Conservation (phyloP, 2,888 invertebrate species). For the Campoplex capitator region DNA sequence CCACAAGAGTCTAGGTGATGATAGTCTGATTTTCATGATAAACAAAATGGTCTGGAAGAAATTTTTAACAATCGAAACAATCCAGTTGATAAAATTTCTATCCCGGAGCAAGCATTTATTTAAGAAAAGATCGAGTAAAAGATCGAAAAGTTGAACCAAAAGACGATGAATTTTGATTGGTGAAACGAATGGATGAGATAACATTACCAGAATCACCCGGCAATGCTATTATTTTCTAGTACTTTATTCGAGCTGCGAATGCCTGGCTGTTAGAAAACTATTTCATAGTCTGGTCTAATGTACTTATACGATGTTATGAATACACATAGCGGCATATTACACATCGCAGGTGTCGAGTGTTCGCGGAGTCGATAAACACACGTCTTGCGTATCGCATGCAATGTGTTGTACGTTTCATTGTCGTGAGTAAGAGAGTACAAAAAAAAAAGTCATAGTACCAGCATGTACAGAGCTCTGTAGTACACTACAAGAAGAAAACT, state of each 20-base stretch:
- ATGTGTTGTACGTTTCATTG: slow-evolving; percentile 55
- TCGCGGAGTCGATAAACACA: slow-evolving; percentile 62
- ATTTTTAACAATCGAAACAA: neutral
- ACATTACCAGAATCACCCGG: neutral
- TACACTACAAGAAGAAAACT: slow-evolving; percentile 75
- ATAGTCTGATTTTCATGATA: neutral
- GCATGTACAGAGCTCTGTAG: slow-evolving; percentile 10
- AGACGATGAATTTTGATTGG: neutral
- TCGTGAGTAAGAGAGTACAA: slow-evolving; percentile 46
- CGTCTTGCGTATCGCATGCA: slow-evolving; percentile 56
- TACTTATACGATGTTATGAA: slow-evolving; percentile 12
- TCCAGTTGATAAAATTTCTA: neutral
- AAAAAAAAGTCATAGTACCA: slow-evolving; percentile 28
- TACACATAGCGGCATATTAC: slow-evolving; percentile 2
- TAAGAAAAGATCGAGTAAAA: neutral
- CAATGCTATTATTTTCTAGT: neutral
- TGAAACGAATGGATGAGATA: neutral
- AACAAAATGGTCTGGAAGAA: neutral
- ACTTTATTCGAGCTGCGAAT: neutral
- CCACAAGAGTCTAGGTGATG: neutral
- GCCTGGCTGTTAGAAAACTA: neutral
- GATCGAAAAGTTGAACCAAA: neutral
- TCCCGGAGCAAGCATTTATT: neutral
- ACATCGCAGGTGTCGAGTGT: slow-evolving; percentile 63
- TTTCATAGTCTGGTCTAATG: neutral